phyloP scores from a whole-genome alignment of 2,888 invertebrate species.

The Machimus rusticus region DNA sequence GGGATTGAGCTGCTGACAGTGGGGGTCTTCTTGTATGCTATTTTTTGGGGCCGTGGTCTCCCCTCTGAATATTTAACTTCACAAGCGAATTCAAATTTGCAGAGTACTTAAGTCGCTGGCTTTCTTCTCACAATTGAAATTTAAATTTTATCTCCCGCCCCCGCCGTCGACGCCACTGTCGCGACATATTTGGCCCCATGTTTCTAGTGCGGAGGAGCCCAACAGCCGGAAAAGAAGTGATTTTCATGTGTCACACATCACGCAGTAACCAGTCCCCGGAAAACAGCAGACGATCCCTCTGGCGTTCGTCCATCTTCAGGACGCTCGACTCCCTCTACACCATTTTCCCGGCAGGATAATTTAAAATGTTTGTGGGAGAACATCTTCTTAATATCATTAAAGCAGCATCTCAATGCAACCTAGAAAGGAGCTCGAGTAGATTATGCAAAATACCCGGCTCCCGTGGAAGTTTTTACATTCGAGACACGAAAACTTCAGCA shows the following conservation, averaged over 20 bases:
- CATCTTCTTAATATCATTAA: constrained; percentile 41
- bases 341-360: background rate
- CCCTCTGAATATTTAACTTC: background rate
- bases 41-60: background rate
- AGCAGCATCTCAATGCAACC: constrained; percentile 41
- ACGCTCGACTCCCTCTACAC: background rate
- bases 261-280: background rate
- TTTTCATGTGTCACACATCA: constrained; percentile 9
- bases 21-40: background rate
- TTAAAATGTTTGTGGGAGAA: constrained; percentile 12
- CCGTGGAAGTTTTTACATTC: constrained; percentile 20
- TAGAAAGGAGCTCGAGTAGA: constrained; percentile 38
- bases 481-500: constrained; percentile 34
- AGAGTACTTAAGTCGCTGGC: background rate
- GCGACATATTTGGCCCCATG: background rate
- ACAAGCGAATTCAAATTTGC: background rate
- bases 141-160: background rate
- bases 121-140: background rate
- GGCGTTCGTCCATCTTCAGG: background rate
- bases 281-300: background rate
- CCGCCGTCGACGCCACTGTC: background rate
- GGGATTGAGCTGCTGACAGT: background rate
- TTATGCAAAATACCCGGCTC: constrained; percentile 43
- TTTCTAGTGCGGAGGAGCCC: background rate
- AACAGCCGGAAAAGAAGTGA: constrained; percentile 1